phyloP scores from a whole-genome alignment of 2,888 invertebrate genomes.

The Drosophila ezoana region DNA sequence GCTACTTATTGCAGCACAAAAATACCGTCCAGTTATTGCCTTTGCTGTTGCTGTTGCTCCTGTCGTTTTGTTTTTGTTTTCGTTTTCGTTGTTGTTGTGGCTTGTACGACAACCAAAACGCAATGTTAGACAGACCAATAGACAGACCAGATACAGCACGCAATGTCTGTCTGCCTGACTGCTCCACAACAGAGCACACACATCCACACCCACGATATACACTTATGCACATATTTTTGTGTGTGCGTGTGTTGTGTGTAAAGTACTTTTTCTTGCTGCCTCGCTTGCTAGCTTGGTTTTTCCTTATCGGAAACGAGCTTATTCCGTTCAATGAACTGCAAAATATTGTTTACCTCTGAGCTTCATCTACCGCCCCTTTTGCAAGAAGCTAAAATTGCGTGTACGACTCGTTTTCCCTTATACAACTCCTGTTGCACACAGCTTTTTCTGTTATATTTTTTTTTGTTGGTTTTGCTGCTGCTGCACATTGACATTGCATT shows the following conservation, averaged over 20 bases:
- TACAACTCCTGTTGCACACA: slow-evolving; percentile 42
- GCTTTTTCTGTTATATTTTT: slow-evolving; percentile 10
- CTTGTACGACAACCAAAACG: slow-evolving; percentile 53
- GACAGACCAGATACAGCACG: slow-evolving; percentile 54
- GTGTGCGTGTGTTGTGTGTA: slow-evolving; percentile 18
- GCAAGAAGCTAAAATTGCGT: slow-evolving; percentile 49
- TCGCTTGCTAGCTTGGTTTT: slow-evolving; percentile 42
- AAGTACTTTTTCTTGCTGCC: slow-evolving; percentile 45
- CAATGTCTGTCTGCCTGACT: slow-evolving; percentile 40
- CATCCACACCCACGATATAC: background rate
- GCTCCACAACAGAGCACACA: slow-evolving; percentile 11
- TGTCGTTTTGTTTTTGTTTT: slow-evolving; percentile 3
- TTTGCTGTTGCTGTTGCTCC: slow-evolving; percentile 3
- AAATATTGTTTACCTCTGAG: slow-evolving; percentile 83
- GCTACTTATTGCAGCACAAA: slow-evolving; percentile 49
- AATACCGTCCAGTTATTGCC: slow-evolving; percentile 27
- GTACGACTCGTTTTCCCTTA: slow-evolving; percentile 34
- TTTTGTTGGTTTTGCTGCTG: background rate
- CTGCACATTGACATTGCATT: slow-evolving; percentile 36
- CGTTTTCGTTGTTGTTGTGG: slow-evolving; percentile 42
- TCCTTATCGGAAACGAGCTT: slow-evolving; percentile 83
- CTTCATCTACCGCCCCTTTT: slow-evolving; percentile 47
- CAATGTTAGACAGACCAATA: slow-evolving; percentile 65
- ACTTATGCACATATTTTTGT: slow-evolving; percentile 11
- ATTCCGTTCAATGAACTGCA: slow-evolving; percentile 84